Evolutionary conservation across 2,888 invertebrate genomes (phyloP), one percentile per base, ranked within the genome.

Genomic region (Cephus spinipes): DNA sequence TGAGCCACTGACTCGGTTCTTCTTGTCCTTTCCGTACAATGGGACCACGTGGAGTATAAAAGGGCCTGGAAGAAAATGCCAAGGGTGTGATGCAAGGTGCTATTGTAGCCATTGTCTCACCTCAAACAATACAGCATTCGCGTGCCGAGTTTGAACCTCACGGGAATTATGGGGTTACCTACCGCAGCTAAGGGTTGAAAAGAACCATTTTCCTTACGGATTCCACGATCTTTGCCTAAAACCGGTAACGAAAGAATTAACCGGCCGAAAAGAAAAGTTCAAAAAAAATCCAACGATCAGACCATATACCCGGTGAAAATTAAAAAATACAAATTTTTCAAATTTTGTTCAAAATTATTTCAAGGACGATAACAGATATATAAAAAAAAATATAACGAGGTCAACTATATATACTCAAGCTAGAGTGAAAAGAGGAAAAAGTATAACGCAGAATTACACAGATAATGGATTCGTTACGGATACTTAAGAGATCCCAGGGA

Each of bases 391-490:
- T 9, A 55, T 55, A 55, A 55, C 55, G 9, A 55, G 23, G 55
- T 55, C 55, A 55, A 55, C 15, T 23, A 23, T 23, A 55, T 23
- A 55, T 15, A 55, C 9, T 35, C 6, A 2, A 23, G 55, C 23
- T 55, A 55, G 23, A 55, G 9, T 55, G 55, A 23, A 55, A 23
- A 23, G 55, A 55, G 55, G 6, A 55, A 4, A 55, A 55, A 55
- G 6, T 55, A 55, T 55, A 80, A 79, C 75, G 80, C 78, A 76
- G 84, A 84, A 85, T 88, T 86, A 86, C 83, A 80, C 78, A 75
- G 83, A 82, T 87, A 88, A 87, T 88, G 88, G 87, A 88, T 88
- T 88, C 88, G 88, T 88, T 88, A 86, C 84, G 85, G 83, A 79
- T 79, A 77, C 77, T 55, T 9, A 55, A 55, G 55, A 55, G 9